Conservation (phyloP, 2,888 invertebrate species). For the Ectemnius cavifrons region DNA sequence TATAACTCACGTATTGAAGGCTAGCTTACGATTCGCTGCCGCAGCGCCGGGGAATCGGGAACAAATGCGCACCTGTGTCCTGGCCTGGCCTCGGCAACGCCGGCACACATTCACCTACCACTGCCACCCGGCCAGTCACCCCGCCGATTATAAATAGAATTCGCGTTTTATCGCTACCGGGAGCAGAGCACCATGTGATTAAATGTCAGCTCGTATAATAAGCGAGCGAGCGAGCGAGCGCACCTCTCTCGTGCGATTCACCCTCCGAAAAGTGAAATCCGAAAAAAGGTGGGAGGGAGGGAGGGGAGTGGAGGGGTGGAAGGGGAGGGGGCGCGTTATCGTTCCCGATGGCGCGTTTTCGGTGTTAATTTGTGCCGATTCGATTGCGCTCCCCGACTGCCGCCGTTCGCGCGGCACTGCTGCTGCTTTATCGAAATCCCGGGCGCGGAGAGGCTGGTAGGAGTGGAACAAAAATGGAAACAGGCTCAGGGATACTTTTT, state of each 20-base stretch:
- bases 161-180: conserved; percentile 57
- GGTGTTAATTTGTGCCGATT: background rate
- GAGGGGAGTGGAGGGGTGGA: too few relatives aligned
- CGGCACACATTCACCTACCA: background rate
- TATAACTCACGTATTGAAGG: conserved; percentile 22
- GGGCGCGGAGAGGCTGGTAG: background rate
- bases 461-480: background rate
- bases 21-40: conserved; percentile 51
- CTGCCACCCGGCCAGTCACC: conserved; percentile 20
- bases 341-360: background rate
- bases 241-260: too few relatives aligned
- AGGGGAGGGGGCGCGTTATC: background rate
- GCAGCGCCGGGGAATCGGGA: conserved; percentile 28
- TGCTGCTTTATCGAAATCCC: conserved; percentile 1
- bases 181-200: conserved; percentile 43
- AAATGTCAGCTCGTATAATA: conserved; percentile 46
- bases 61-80: conserved; percentile 58
- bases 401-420: too few relatives aligned
- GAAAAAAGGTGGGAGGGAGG: too few relatives aligned
- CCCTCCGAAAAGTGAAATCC: background rate
- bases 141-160: conserved; percentile 61
- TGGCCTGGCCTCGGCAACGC: background rate
- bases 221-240: conserved; percentile 28
- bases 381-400: too few relatives aligned
- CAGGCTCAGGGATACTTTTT: background rate